phyloP scores from a whole-genome alignment of 2,113 vertebrate species.

The Pluvianellus socialis region DNA sequence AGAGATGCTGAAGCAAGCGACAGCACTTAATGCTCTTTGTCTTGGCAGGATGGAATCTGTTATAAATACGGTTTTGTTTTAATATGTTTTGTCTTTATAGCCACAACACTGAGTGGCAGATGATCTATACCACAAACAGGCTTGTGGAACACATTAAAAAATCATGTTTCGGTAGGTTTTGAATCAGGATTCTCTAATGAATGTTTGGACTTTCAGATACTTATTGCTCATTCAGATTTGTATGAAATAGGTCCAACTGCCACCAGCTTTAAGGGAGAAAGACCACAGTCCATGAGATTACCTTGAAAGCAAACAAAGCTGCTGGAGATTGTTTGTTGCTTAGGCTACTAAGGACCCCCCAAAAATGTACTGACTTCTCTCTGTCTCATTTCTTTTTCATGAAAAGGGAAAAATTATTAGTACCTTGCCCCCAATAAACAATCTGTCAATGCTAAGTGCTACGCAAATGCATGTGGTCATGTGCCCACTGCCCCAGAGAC shows the following conservation, averaged over 20 bases:
- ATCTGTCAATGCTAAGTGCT: neutral
- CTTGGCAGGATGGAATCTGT: neutral
- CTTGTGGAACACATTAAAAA: neutral
- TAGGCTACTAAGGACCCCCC: neutral
- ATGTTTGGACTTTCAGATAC: neutral
- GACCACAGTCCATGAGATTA: neutral
- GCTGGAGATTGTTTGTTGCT: neutral
- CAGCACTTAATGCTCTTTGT: neutral
- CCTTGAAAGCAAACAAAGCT: neutral
- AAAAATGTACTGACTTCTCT: neutral
- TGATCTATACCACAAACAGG: neutral
- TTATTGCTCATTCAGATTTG: neutral
- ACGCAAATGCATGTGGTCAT: neutral
- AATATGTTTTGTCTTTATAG: neutral
- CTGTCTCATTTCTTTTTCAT: neutral
- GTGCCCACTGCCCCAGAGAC: neutral
- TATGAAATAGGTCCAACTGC: neutral
- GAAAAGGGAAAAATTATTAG: neutral
- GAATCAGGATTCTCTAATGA: neutral
- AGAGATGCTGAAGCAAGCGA: neutral
- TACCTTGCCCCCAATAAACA: fast-evolving
- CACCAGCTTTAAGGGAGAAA: neutral
- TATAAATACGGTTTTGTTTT: neutral
- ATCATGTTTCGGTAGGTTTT: neutral
- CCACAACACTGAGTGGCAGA: neutral